Base-by-base conservation (phyloP, 2,888 invertebrate genomes). In the Nephrotoma appendiculata region DNA sequence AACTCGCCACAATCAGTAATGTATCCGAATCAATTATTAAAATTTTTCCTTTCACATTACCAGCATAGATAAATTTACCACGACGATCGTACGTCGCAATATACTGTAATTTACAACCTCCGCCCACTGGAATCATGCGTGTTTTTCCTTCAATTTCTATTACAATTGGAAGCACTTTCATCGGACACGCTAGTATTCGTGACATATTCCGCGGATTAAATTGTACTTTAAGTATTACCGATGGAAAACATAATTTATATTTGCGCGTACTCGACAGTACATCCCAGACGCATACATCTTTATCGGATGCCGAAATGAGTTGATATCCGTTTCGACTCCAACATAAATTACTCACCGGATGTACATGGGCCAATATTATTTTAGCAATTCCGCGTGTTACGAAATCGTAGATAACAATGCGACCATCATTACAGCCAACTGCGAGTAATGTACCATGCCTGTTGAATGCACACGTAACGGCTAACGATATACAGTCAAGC, bases 351-450 rank as follows among this genome's bases (percentile, higher is more conserved):
- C 97, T 98, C 0, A 98, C 97, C 84, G 98, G 98, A 92, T 98
- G 98, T 41, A 97, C 97, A 92, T 98, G 98, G 19, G 98, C 98
- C 87, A 95, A 96, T 89, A 98, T 95, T 87, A 98, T 96, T 92
- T 98, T 98, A 1, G 98, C 98, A 88, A 98, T 97, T 83, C 98
- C 98, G 89, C 98, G 92, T 0, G 98, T 99, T 44, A 98, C 92
- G 90, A 98, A 98, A 92, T 99, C 98, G 97, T 98, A 98, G 88
- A 99, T 95, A 86, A 98, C 97, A 89, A 99, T 96, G 88, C 98
- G 94, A n/a, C 98, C 98, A 92, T 99, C 98, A 90, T 98, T 98
- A 90, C 98, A 98, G 0, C 98, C 98, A 2, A 98, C 98, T 15
- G 98, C 98, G 86, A 99, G 92, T 31, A 98, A 92, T 0, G 98